A percentile compares a stretch with the other conserved stretches of the same genome.
Conservation (phyloP, 2,113 vertebrate species). For the Acanthochromis polyacanthus region DNA sequence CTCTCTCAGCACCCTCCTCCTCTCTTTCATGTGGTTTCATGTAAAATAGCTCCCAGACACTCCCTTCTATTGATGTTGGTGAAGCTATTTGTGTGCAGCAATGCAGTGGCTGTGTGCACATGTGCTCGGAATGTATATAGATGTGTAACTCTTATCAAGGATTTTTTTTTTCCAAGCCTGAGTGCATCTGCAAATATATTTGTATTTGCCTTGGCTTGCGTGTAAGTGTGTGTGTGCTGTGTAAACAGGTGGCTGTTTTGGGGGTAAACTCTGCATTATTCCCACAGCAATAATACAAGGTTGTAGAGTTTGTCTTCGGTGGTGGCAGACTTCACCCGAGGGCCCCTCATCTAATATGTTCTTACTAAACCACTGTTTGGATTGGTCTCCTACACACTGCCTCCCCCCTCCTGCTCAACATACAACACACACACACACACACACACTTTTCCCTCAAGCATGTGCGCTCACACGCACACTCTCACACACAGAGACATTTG, state of each 20-base stretch:
- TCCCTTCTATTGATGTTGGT: slow-evolving; percentile 57
- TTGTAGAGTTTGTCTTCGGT: slow-evolving; percentile 52
- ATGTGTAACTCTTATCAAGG: slow-evolving; percentile 3
- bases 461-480: background rate
- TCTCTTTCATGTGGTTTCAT: slow-evolving; percentile 65
- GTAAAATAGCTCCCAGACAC: slow-evolving; percentile 64
- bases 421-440: slow-evolving; percentile 14
- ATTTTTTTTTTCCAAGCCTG: slow-evolving; percentile 1
- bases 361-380: slow-evolving; percentile 54
- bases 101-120: slow-evolving; percentile 6
- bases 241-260: slow-evolving; percentile 56
- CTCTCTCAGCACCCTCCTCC: slow-evolving; percentile 4
- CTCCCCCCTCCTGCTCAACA: slow-evolving; percentile 9
- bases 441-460: background rate
- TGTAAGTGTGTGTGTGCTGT: background rate
- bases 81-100: slow-evolving; percentile 2
- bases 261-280: slow-evolving; percentile 50
- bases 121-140: slow-evolving; percentile 29
- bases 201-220: slow-evolving; percentile 3
- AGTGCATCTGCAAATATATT: slow-evolving; percentile 32
- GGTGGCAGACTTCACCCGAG: slow-evolving; percentile 37
- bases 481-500: slow-evolving; percentile 50
- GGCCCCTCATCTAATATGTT: slow-evolving; percentile 58
- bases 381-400: slow-evolving; percentile 44
- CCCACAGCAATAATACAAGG: slow-evolving; percentile 57